Evolutionary conservation across 2,797 vertebrate species (phyloP), one percentile per base, ranked within the genome.

Genomic region (Schizothorax lantsangensis): DNA sequence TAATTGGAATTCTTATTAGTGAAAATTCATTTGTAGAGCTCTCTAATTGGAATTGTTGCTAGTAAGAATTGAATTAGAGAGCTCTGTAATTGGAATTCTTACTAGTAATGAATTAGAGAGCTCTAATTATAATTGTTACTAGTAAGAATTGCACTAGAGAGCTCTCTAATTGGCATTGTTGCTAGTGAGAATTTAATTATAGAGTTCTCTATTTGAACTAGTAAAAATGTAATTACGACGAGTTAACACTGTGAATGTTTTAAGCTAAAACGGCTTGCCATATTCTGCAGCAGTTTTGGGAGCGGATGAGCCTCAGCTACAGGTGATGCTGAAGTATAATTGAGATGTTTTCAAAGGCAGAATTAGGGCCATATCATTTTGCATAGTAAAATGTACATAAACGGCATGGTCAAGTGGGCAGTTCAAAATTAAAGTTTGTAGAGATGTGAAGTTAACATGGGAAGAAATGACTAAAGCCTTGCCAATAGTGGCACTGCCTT

Each of bases 221-320:
- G 5, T 54, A 21, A 64, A 45, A 64, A 30, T 64, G n/a, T 1
- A 64, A 30, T 64, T 64, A 14, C 0, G 1, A 62, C 15, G 5
- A 17, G 15, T 52, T 6, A 52, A 52, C 59, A 14, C 11, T 12
- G 11, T 12, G 26, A 64, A 0, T 14, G 14, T 64, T 64, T 64
- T 64, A 14, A 26, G 62, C 2, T 30, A 30, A 30, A 0, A 0
- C 2, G 12, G 62, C 62, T 64, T 64, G 26, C 62, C 62, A 30
- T 64, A 64, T 64, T 64, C 62, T 10, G 33, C 66, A 69, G 15
- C 40, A 9, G 23, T 86, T 86, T 52, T 30, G 23, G 52, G 14
- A 59, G 3, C 2, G 6, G 45, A 79, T 19, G 57, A 66, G 68
- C 15, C 66, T 80, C 43, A 62, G 74, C 43, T 79, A 64, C 86